Evolutionary conservation across 2,797 vertebrate genomes (phyloP).

Genomic region (Coregonus suidteri): DNA sequence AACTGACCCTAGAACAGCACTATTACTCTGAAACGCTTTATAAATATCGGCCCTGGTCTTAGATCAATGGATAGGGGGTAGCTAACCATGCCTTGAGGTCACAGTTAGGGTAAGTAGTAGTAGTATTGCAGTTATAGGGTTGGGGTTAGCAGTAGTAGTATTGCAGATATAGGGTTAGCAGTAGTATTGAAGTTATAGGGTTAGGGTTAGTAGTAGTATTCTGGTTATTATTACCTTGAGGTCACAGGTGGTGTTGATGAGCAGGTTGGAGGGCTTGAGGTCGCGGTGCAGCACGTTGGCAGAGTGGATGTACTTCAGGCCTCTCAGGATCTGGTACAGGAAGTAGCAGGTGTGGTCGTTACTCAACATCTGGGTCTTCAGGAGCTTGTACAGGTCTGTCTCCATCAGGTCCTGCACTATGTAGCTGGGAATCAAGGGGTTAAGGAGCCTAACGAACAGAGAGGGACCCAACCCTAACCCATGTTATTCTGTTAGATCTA

Average conservation of each 20-base stretch:
- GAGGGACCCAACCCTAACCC: not conserved
- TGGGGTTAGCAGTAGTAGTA: too few species aligned
- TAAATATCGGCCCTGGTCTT: too few species aligned
- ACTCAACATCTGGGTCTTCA: slow-evolving; percentile 88
- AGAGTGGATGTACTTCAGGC: slow-evolving; percentile 95
- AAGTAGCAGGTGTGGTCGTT: slow-evolving; percentile 95
- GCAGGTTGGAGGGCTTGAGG: slow-evolving; percentile 92
- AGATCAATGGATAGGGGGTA: not conserved
- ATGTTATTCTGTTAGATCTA: not conserved
- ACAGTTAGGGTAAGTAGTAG: not conserved
- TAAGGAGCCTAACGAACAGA: not conserved
- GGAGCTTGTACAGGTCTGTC: slow-evolving; percentile 94
- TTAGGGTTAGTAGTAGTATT: too few species aligned
- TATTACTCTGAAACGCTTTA: too few species aligned
- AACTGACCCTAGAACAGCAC: too few species aligned
- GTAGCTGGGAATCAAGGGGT: slow-evolving; percentile 80
- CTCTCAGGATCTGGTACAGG: slow-evolving; percentile 93
- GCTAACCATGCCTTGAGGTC: not conserved
- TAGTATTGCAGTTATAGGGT: too few species aligned
- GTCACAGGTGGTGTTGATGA: slow-evolving; percentile 97
- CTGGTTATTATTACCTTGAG: slow-evolving; percentile 78
- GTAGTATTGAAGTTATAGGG: too few species aligned
- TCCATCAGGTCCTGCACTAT: slow-evolving; percentile 97
- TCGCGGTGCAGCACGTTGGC: slow-evolving; percentile 95
- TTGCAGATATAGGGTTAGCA: too few species aligned